Evolutionary conservation across 2,113 vertebrate species (phyloP).

Genomic region (Ptilorrhoa leucosticta): DNA sequence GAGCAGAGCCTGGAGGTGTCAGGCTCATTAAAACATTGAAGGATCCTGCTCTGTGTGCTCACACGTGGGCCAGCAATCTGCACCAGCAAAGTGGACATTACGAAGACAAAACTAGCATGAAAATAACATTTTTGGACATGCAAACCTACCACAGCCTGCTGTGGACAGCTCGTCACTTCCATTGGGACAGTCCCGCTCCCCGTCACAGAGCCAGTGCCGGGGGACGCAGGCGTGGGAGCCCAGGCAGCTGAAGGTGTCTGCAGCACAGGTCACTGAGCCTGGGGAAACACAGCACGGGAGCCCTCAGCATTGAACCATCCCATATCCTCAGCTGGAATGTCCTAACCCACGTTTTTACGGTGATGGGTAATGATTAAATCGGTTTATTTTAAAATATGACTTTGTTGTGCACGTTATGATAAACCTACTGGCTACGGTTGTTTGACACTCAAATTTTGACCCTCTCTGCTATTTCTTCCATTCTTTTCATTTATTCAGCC

Average conservation of each 20-base stretch:
- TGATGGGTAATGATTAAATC: accelerated
- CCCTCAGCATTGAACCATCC: accelerated
- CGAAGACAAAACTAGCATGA: background rate
- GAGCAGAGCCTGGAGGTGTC: background rate
- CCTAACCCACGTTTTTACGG: background rate
- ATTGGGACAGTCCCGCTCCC: conserved; percentile 93
- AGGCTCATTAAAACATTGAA: background rate
- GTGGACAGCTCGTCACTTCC: conserved; percentile 93
- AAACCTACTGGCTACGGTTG: background rate
- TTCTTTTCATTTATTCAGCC: background rate
- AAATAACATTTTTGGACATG: accelerated
- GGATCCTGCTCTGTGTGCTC: background rate
- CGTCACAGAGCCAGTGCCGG: conserved; percentile 93
- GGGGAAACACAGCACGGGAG: background rate
- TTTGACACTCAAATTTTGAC: background rate
- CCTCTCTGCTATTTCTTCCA: background rate
- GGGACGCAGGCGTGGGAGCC: conserved; percentile 93
- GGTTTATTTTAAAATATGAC: background rate
- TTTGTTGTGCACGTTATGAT: background rate
- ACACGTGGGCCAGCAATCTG: background rate
- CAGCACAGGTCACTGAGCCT: conserved; percentile 90
- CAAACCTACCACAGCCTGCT: conserved; percentile 87
- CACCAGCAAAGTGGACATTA: background rate
- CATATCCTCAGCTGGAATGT: accelerated
- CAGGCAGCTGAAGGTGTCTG: conserved; percentile 89